phyloP scores from a whole-genome alignment of 2,797 vertebrate genomes.

The Sebastes reedi region DNA sequence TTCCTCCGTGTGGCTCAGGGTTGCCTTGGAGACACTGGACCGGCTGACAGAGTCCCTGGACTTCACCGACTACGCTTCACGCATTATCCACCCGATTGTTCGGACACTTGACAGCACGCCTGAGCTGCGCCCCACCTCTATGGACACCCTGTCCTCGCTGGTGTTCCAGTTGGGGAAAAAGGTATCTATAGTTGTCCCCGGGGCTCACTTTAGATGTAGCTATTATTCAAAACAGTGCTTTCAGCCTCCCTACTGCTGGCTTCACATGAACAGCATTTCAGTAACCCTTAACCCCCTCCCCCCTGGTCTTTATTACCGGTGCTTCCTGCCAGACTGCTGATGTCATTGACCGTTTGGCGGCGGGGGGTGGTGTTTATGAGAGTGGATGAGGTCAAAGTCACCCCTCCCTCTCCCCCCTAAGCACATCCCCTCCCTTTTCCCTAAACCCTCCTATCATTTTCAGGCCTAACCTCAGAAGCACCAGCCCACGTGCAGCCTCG shows the following conservation, averaged over 20 bases:
- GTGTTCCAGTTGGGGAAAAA: slow-evolving; percentile 99
- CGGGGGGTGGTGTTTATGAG: slow-evolving; percentile 67
- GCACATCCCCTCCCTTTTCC: slow-evolving; percentile 25
- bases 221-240: slow-evolving; percentile 42
- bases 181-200: slow-evolving; percentile 78
- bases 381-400: slow-evolving; percentile 66
- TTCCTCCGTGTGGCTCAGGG: slow-evolving; percentile 78
- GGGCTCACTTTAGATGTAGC: slow-evolving; percentile 28
- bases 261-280: slow-evolving; percentile 39
- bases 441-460: slow-evolving; percentile 44
- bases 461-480: slow-evolving; percentile 46
- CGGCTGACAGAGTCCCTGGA: slow-evolving; percentile 95
- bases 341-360: slow-evolving; percentile 65
- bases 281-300: slow-evolving; percentile 4
- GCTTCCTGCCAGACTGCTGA: slow-evolving; percentile 77
- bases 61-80: slow-evolving; percentile 97
- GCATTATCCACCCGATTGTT: slow-evolving; percentile 97
- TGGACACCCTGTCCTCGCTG: slow-evolving; percentile 97
- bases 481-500: slow-evolving; percentile 49
- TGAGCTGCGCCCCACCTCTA: slow-evolving; percentile 92
- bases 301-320: slow-evolving; percentile 50
- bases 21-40: slow-evolving; percentile 95
- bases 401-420: slow-evolving; percentile 9
- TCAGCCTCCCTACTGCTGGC: slow-evolving; percentile 51
- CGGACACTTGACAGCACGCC: slow-evolving; percentile 93